phyloP scores from a whole-genome alignment of 2,797 vertebrate genomes.

The Pipistrellus nathusii region DNA sequence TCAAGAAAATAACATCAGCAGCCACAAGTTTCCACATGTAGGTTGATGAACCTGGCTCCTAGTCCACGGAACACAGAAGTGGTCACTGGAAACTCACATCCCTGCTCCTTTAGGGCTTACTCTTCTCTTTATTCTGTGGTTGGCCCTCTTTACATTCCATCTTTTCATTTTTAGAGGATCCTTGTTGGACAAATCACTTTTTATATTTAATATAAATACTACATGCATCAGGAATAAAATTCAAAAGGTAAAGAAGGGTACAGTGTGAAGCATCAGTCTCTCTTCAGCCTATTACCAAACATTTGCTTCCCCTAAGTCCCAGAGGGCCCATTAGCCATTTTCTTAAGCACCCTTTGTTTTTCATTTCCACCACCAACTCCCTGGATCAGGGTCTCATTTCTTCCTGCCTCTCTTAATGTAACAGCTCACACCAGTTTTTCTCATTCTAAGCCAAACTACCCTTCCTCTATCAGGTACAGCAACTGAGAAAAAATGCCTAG shows the following conservation, averaged over 20 bases:
- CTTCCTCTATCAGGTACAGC: background rate
- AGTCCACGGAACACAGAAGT: background rate
- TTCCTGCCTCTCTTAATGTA: background rate
- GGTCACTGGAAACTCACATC: background rate
- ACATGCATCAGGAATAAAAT: background rate
- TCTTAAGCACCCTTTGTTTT: background rate
- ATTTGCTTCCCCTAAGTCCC: background rate
- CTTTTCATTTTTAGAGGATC: background rate
- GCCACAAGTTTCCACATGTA: background rate
- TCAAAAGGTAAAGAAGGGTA: background rate
- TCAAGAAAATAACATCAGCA: background rate
- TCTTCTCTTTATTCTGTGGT: background rate
- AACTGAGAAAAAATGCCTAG: background rate
- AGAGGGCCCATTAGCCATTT: background rate
- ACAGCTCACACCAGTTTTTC: background rate
- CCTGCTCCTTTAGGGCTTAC: background rate
- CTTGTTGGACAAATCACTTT: background rate
- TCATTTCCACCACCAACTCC: background rate
- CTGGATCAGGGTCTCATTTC: background rate
- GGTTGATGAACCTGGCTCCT: too few species aligned
- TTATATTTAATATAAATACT: constrained; percentile 51
- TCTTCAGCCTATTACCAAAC: background rate
- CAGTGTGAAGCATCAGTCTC: background rate
- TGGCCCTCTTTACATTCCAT: background rate
- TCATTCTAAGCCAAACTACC: background rate